Percentiles rank a stretch among this genome's conserved stretches.
Conservation (phyloP, 2,888 invertebrate species). For the Xanthorhoe spadicearia region DNA sequence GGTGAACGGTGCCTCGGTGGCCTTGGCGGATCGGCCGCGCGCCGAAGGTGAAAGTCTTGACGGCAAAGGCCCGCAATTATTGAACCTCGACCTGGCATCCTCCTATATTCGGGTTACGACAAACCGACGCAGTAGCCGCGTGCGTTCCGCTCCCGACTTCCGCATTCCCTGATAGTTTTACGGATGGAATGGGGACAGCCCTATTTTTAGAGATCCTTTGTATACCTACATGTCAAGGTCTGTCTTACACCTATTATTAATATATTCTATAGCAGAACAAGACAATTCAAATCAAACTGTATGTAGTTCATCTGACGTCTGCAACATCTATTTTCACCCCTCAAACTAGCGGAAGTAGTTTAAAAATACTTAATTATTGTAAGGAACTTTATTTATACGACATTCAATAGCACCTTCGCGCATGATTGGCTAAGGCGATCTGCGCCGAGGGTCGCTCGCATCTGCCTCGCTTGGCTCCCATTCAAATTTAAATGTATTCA, state of each 20-base stretch:
- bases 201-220: slow-evolving; percentile 26
- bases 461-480: slow-evolving; percentile 71
- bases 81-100: slow-evolving; percentile 80
- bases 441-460: slow-evolving; percentile 66
- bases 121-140: slow-evolving; percentile 46
- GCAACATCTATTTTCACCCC: neutral
- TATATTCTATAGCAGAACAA: neutral
- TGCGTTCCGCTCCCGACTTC: slow-evolving; percentile 56
- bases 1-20: slow-evolving; percentile 73
- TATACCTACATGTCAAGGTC: neutral
- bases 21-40: slow-evolving; percentile 75
- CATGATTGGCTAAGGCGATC: slow-evolving; percentile 70
- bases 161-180: slow-evolving; percentile 53
- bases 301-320: neutral
- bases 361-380: slow-evolving; percentile 48
- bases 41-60: slow-evolving; percentile 83
- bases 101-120: slow-evolving; percentile 68
- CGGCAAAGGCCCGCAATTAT: slow-evolving; percentile 76
- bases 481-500: slow-evolving; percentile 71
- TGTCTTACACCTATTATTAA: neutral
- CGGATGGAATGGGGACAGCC: slow-evolving; percentile 24
- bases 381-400: slow-evolving; percentile 46
- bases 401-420: slow-evolving; percentile 67
- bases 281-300: neutral
- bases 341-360: slow-evolving; percentile 24